Evolutionary conservation across 2,113 vertebrate genomes (phyloP).

Genomic region (Columbina picui): DNA sequence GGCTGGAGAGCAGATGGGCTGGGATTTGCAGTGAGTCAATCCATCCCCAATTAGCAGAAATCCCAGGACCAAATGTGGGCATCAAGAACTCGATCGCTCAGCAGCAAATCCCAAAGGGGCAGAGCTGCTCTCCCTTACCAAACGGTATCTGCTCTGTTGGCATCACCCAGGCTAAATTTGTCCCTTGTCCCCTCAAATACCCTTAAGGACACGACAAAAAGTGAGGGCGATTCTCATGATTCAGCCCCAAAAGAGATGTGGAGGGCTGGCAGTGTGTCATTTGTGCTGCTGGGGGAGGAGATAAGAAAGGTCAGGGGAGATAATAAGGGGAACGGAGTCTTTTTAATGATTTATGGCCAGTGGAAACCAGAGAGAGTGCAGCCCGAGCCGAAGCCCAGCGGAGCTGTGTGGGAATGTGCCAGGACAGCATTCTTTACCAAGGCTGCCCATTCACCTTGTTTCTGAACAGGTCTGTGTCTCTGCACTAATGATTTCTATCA

Average conservation of each 20-base stretch:
- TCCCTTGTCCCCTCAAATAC: not conserved
- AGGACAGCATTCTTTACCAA: conserved; percentile 38
- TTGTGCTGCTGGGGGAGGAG: not conserved
- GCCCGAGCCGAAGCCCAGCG: not conserved
- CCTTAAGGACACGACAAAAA: not conserved
- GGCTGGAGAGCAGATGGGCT: not conserved
- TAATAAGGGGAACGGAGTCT: not conserved
- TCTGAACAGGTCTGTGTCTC: not conserved
- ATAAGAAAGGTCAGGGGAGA: not conserved
- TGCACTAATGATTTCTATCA: not conserved
- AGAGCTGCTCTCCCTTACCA: not conserved
- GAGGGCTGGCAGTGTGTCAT: not conserved
- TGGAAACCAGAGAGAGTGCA: not conserved
- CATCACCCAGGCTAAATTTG: not conserved
- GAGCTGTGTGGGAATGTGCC: conserved; percentile 10
- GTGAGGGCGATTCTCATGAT: not conserved
- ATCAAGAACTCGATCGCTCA: not conserved
- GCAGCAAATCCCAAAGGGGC: not conserved
- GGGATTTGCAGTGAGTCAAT: not conserved
- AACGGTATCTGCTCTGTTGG: not conserved
- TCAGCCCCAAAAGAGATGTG: not conserved
- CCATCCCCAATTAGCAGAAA: not conserved
- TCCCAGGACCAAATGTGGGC: not conserved
- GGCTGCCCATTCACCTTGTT: conserved; percentile 3
- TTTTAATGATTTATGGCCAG: not conserved